Base-by-base conservation (phyloP, 2,888 invertebrate species). In the Fabriciana adippe region DNA sequence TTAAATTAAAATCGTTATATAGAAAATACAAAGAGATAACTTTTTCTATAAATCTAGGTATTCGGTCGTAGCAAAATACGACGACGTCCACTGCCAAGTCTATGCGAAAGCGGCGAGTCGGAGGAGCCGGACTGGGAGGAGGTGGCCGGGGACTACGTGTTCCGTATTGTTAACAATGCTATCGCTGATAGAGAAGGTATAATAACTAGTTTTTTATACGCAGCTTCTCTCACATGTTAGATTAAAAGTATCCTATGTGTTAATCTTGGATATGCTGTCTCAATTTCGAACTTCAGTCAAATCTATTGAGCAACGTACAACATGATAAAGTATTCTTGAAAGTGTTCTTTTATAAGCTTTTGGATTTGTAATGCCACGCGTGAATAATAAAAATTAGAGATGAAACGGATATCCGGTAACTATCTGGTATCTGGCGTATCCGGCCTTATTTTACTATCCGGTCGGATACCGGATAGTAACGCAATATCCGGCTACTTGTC, bases 151-250 rank as follows among this genome's bases (percentile, higher is more conserved):
- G 97, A 98, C 84, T 98, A 97, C 84, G 98, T 98, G 63, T 98
- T 98, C 90, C 94, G 98, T 69, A 97, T 98, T 73, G 95, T 98
- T 54, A 96, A 95, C 82, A 96, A 96, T 77, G 94, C 94, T 56
- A 92, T 93, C 65, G 94, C 94, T 66, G 96, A 95, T 80, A 94
- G 95, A 82, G 95, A 96, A 86, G 92, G 96, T 95, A 61, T 35
- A 47, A 41, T 41, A 41, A 41, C 35, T 41, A 41, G 35, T 11
- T 3, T 18, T 41, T 41, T 8, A 2, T 41, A 41, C 11, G 35
- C 35, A 41, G 35, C 35, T 41, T 41, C 35, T 8, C 35, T 41
- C 11, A 41, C 35, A 2, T 41, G 11, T 41, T 41, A 11, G 35
- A 41, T 11, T 41, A 2, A 41, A 41, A 8, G 8, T 41, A 11